Conservation (phyloP, 30 jellyfish, hydroid and myxozoan genomes). For the Aurelia sp. region DNA sequence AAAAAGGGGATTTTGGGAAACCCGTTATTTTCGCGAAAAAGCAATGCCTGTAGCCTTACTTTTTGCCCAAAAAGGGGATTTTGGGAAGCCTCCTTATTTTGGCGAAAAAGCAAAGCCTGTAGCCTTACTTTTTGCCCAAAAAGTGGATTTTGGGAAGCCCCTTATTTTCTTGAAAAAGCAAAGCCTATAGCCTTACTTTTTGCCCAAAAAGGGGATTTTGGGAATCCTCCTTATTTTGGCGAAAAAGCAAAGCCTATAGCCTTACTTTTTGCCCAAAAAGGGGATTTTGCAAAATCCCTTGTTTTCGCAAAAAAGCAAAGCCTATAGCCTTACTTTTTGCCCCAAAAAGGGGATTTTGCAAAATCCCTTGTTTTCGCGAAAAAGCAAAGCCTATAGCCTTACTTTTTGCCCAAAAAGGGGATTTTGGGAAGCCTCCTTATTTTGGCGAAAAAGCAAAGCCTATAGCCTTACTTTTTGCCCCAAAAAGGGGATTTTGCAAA, state of each 20-base stretch:
- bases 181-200: background rate
- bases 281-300: background rate
- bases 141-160: background rate
- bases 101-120: background rate
- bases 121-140: background rate
- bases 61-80: background rate
- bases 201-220: background rate
- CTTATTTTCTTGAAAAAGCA: background rate
- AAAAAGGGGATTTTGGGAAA: background rate
- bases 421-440: background rate
- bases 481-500: background rate
- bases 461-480: slow-evolving; percentile 1
- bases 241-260: background rate
- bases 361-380: background rate
- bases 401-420: background rate
- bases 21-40: background rate
- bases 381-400: background rate
- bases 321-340: background rate
- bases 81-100: background rate
- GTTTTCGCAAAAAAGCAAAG: background rate
- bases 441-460: background rate
- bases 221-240: background rate
- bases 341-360: background rate
- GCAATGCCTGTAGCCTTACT: background rate
- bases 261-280: background rate